Percentiles rank a stretch among this genome's conserved stretches.
These are phyloP conservation scores for Drosophila rubida DNA, from an alignment of 2,888 invertebrate genomes.

Conservation along the genomic window DNA sequence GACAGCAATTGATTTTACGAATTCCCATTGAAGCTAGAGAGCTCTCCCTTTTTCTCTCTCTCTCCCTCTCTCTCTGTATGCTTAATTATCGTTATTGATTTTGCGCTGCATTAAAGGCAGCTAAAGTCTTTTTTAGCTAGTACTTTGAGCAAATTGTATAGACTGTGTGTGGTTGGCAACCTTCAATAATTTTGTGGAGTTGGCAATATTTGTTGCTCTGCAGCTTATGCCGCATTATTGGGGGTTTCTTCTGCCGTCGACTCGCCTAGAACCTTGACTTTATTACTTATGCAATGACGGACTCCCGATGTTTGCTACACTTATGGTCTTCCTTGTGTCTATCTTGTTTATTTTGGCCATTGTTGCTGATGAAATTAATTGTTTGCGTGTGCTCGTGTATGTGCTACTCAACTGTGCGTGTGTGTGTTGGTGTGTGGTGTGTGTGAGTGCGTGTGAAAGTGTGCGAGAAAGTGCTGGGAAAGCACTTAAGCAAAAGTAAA, in stretches of 20 bases:
- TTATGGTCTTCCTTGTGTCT: constrained; percentile 29
- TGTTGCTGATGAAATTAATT: constrained; percentile 65
- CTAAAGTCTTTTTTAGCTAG: too few relatives aligned
- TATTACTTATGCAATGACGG: constrained; percentile 31
- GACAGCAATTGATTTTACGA: not conserved
- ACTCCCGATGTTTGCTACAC: constrained; percentile 36
- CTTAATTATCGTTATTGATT: not conserved
- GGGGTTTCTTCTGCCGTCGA: not conserved
- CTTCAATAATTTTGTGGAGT: constrained; percentile 17
- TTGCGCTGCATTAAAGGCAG: not conserved
- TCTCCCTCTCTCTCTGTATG: too few relatives aligned
- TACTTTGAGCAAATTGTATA: not conserved
- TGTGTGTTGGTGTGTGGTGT: not conserved
- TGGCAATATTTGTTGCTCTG: constrained; percentile 26
- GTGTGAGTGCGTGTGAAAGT: constrained; percentile 13
- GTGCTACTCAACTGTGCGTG: not conserved
- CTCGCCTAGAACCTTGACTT: constrained; percentile 39
- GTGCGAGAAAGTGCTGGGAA: constrained; percentile 52
- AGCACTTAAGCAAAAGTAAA: constrained; percentile 66
- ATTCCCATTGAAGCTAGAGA: not conserved
- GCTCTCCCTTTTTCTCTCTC: too few relatives aligned
- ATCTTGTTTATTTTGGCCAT: constrained; percentile 40
- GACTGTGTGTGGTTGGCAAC: not conserved
- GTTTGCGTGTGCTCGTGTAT: constrained; percentile 53
- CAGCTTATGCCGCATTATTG: constrained; percentile 12